Evolutionary conservation across 2,113 vertebrate genomes (phyloP), one percentile per base, ranked within the genome.

Genomic region (Phylloscopus whistleri): DNA sequence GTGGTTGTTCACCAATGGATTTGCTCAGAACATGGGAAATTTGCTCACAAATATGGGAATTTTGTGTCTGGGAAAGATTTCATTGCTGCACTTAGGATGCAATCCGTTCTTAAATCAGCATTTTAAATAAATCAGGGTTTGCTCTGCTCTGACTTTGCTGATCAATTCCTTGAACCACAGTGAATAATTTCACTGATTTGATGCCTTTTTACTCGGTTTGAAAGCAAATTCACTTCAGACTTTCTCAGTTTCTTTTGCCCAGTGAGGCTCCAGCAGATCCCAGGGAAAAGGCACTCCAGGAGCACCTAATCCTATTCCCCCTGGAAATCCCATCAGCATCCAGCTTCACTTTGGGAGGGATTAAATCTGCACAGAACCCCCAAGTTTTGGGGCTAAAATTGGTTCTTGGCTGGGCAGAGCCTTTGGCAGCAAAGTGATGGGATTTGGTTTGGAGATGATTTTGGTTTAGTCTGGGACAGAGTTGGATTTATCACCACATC

Each of bases 271-370:
- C 9, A 26, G 72, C 24, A 60, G 27, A 11, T 52, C 49, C 62
- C 58, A 56, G 84, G 63, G 69, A 46, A 87, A 27, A 59, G 77
- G 20, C 51, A 43, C 13, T 33, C 33, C 10, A 79, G 67, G 27
- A 22, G 26, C n/a, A 8, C 37, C 68, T 91, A 87, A 96, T 92
- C 92, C 70, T 69, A 2, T 86, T 96, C 88, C 92, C n/a, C 8
- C 43, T 94, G 75, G 94, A 58, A 96, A 95, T 72, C 85, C 41
- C 5, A 64, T 84, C 12, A 86, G 37, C 13, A 0, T 69, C 69
- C 59, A 41, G 58, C 77, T 91, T 37, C 79, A 35, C 44, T n/a
- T 83, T 30, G 69, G 37, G 37, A 37, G 44, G 43, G 88, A 73
- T 93, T 93, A 76, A 60, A 69, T 62, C 43, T 44, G 46, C 14